Percentiles rank a stretch among this genome's conserved stretches.
phyloP scores from a whole-genome alignment of 1,140 invertebrate genomes.

The Scaptomyza montana region DNA sequence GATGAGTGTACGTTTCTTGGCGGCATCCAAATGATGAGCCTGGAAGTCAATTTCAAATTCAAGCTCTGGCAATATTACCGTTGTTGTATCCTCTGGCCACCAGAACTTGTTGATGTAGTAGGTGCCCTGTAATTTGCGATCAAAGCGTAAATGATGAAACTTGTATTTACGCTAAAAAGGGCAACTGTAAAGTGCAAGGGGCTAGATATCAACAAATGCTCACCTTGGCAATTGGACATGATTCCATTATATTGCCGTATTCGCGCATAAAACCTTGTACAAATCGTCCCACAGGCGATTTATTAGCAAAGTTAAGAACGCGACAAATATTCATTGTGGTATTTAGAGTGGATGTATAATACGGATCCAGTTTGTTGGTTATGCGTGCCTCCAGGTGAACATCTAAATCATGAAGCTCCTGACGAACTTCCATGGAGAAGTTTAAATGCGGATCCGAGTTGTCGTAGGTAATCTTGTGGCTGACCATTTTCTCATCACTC shows the following conservation, averaged over 20 bases:
- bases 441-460: conserved; percentile 73
- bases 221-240: conserved; percentile 73
- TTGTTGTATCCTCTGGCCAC: conserved; percentile 76
- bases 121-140: conserved; percentile 72
- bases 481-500: conserved; percentile 73
- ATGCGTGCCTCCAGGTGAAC: conserved; percentile 62
- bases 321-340: conserved; percentile 73
- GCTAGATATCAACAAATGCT: conserved; percentile 1
- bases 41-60: conserved; percentile 71
- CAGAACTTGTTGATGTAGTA: conserved; percentile 79
- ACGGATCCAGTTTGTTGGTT: conserved; percentile 62
- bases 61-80: conserved; percentile 69
- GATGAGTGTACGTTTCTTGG: conserved; percentile 65
- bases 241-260: conserved; percentile 71
- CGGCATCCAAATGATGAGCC: conserved; percentile 60
- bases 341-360: conserved; percentile 60
- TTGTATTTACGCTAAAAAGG: conserved; percentile 62
- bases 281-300: conserved; percentile 71
- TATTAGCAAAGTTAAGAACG: conserved; percentile 56
- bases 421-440: conserved; percentile 69
- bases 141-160: conserved; percentile 49
- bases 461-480: conserved; percentile 69
- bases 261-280: conserved; percentile 66
- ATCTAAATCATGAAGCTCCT: conserved; percentile 66
- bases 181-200: conserved; percentile 11